Percentiles rank a stretch among this genome's conserved stretches.
Conservation (phyloP, 2,797 vertebrate species). For the Pristis pectinata region DNA sequence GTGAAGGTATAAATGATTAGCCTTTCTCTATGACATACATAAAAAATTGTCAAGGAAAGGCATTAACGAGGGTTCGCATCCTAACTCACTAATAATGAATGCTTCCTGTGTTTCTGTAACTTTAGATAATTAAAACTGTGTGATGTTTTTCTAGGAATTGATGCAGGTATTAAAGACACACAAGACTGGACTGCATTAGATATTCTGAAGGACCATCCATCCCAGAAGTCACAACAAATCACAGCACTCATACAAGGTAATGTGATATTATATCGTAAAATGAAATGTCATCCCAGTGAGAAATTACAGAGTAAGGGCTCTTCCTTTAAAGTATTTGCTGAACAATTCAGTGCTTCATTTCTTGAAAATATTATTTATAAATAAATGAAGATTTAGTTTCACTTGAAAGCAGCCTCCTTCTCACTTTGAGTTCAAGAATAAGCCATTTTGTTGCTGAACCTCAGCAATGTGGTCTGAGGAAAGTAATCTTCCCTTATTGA, state of each 20-base stretch:
- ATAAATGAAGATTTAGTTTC: background rate
- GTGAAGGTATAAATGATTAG: background rate
- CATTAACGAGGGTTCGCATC: background rate
- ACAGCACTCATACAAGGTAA: conserved; percentile 84
- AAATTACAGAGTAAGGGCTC: background rate
- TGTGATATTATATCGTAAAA: background rate
- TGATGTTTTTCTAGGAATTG: conserved; percentile 71
- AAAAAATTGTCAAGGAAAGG: background rate
- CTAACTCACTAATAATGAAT: background rate
- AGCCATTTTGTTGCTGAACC: background rate
- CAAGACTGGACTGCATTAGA: conserved; percentile 85
- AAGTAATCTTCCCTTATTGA: background rate
- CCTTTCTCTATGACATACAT: background rate
- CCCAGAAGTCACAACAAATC: conserved; percentile 90
- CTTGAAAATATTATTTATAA: background rate
- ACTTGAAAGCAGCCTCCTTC: background rate
- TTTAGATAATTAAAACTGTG: background rate
- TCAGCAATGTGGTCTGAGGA: background rate
- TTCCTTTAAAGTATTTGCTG: background rate
- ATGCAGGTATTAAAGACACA: conserved; percentile 79
- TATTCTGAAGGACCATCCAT: conserved; percentile 85
- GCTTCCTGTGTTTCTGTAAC: background rate
- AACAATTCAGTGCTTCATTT: background rate
- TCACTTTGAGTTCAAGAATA: background rate
- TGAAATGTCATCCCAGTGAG: background rate